Base-by-base conservation (phyloP, 2,888 invertebrate genomes). In the Petrophora chlorosata region DNA sequence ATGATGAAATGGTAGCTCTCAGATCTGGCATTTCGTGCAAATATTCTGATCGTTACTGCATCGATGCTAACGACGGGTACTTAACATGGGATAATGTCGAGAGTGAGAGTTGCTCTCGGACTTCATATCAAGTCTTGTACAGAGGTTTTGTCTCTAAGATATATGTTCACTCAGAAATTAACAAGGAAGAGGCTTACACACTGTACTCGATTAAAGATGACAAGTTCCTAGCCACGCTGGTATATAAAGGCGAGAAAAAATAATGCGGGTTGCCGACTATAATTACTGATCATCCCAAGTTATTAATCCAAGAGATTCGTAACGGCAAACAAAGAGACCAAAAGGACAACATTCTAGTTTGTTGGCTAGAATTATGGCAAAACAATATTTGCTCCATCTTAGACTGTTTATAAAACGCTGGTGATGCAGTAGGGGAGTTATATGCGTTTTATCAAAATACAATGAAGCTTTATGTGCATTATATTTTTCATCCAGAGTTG, bases 231-330 rank as follows among this genome's bases (percentile, higher is more conserved):
- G 39, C 39, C 1, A 39, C 39, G 2, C 13, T 30, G 0, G 12
- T 39, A 3, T 2, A 39, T 4, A 39, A 39, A 29, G 29, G 29
- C 0, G 30, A 19, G 2, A 39, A 39, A 10, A 30, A 30, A 14
- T 1, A 14, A 2, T 39, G 39, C 15, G 39, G 39, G 2, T 29
- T 39, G 3, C 26, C 26, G 1, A 39, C 39, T 1, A 7, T 41
- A 2, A 17, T 41, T 0, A 41, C 41, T 1, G 41, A 41, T n/a
- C 41, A 41, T 19, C 41, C 41, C 0, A 41, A 41, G 3, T 12
- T 41, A 1, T n/a, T 41, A 0, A 41, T 41, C 4, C 41, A 41
- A 7, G 32, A 41, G 9, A 17, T 41, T 0, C 15, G n/a, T 5
- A 41, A 41, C 25, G 32, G 41, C n/a, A n/a, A n/a, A n/a, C n/a